Base-by-base conservation (phyloP, 2,113 vertebrate species). In the Glaucomys volans region DNA sequence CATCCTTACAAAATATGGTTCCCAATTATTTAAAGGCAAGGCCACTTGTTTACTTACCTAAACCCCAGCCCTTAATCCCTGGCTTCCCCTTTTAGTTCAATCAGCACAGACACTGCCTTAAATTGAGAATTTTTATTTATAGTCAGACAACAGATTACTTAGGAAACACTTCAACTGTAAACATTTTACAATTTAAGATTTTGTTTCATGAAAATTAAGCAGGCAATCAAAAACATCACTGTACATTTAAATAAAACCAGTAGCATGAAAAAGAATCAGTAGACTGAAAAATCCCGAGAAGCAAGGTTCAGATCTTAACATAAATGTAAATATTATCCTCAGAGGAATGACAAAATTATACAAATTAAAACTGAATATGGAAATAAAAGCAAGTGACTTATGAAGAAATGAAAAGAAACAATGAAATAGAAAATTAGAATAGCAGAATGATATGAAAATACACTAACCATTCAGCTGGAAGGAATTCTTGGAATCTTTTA, bases 201-300 rank as follows among this genome's bases (percentile, higher is more conserved):
- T 90, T 79, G 37, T 86, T 83, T 95, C 62, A 79, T n/a, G 69
- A 92, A 89, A 91, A 77, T 62, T 91, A 86, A 87, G n/a, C 54
- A 86, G 59, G 17, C n/a, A 95, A 67, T 28, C 32, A 40, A 83
- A 96, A 90, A 87, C 22, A 22, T 79, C 52, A 90, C 24, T 52
- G 8, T 4, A 18, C 22, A 83, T 74, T 87, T 79, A 5, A 95
- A 74, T 86, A 87, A 92, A 96, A 17, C 17, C 11, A 50, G 5
- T n/a, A 92, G 64, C 72, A 44, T 89, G 35, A 86, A 93, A 91
- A n/a, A 80, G 69, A 94, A 72, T 91, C 57, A 74, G 40, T 57
- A 64, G 75, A 69, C 28, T 54, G 42, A 77, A 93, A 95, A 89
- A 59, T 50, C 67, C 52, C 0, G 18, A 88, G 12, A 80, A 54